phyloP scores from a whole-genome alignment of 2,888 invertebrate genomes.

The Zeuzera pyrina region DNA sequence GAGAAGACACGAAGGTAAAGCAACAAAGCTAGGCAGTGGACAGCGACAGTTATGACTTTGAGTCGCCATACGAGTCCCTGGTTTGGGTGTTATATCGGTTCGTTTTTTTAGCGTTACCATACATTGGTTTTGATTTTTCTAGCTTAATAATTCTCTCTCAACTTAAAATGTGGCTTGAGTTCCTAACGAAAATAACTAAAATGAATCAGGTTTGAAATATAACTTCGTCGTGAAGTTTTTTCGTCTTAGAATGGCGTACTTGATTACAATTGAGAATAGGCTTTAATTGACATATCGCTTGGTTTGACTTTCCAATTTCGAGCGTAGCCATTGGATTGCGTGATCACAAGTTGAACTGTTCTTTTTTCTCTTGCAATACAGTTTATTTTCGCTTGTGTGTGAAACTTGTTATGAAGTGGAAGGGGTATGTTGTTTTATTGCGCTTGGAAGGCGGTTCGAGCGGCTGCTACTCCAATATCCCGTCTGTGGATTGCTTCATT shows the following conservation, averaged over 20 bases:
- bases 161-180: slow-evolving; percentile 8
- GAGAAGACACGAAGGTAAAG: slow-evolving; percentile 70
- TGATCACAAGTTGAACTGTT: slow-evolving; percentile 24
- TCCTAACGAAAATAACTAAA: neutral
- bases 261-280: slow-evolving; percentile 46
- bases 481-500: slow-evolving; percentile 67
- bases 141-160: slow-evolving; percentile 17
- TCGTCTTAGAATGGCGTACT: slow-evolving; percentile 42
- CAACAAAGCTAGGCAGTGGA: slow-evolving; percentile 70
- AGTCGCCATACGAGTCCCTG: slow-evolving; percentile 71
- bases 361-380: slow-evolving; percentile 29
- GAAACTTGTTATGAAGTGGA: slow-evolving; percentile 26
- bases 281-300: slow-evolving; percentile 61
- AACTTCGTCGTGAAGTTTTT: slow-evolving; percentile 50
- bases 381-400: slow-evolving; percentile 36
- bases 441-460: slow-evolving; percentile 40
- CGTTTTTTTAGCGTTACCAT: slow-evolving; percentile 55
- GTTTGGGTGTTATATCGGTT: slow-evolving; percentile 46
- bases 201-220: slow-evolving; percentile 56
- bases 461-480: slow-evolving; percentile 63
- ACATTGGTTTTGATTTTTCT: slow-evolving; percentile 51
- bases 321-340: slow-evolving; percentile 51
- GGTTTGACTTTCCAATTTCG: slow-evolving; percentile 45
- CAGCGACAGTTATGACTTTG: slow-evolving; percentile 52
- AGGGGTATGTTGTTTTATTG: slow-evolving; percentile 53